Conservation (phyloP, 2,797 vertebrate species). For the Liparis tanakae region DNA sequence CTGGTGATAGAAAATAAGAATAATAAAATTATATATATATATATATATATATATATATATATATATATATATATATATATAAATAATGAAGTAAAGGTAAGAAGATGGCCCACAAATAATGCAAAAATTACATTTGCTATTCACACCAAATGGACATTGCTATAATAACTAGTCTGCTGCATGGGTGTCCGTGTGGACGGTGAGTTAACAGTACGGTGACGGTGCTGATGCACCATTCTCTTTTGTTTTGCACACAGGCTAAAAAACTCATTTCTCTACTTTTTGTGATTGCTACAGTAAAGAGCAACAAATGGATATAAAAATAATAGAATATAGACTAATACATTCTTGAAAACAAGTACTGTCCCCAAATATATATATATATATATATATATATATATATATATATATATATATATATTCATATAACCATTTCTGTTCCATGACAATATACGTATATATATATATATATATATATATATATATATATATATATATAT, state of each 20-base stretch:
- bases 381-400: slow-evolving; percentile 45
- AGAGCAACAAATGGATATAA: slow-evolving; percentile 87
- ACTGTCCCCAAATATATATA: slow-evolving; percentile 70
- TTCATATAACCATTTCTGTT: slow-evolving; percentile 70
- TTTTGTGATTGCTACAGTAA: slow-evolving; percentile 79
- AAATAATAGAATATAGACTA: slow-evolving; percentile 88
- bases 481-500: too few species aligned
- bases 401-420: too few species aligned
- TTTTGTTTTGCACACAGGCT: slow-evolving; percentile 69
- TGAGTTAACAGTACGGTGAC: slow-evolving; percentile 69
- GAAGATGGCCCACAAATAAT: slow-evolving; percentile 37
- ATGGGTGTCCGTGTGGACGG: slow-evolving; percentile 64
- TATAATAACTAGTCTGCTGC: slow-evolving; percentile 62
- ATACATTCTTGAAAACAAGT: slow-evolving; percentile 77
- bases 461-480: slow-evolving; percentile 43
- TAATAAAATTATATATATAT: neutral
- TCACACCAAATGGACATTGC: slow-evolving; percentile 51
- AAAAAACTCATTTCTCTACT: slow-evolving; percentile 62
- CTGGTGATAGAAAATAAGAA: neutral
- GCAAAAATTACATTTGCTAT: slow-evolving; percentile 56
- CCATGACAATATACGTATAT: slow-evolving; percentile 54
- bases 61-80: neutral
- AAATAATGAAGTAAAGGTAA: slow-evolving; percentile 1
- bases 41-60: neutral
- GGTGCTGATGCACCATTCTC: slow-evolving; percentile 53